phyloP scores from a whole-genome alignment of 2,113 vertebrate species.

The Rutilus rutilus region DNA sequence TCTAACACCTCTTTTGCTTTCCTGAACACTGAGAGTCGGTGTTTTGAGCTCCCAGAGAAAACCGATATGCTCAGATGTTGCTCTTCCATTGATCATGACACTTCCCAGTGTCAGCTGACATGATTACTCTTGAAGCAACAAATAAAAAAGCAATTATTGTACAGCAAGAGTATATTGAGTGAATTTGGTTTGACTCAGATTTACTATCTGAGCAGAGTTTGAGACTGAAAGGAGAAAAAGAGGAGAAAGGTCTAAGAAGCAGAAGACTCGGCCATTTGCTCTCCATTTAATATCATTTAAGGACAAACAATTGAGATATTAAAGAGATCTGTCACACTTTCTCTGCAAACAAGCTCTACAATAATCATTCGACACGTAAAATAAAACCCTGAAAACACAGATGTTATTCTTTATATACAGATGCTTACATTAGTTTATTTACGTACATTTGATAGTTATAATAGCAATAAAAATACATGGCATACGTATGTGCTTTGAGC shows the following conservation, averaged over 20 bases:
- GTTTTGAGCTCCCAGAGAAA: not conserved
- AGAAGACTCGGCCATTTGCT: not conserved
- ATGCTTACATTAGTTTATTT: slow-evolving; percentile 63
- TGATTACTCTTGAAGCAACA: no score
- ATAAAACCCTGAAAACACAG: not conserved
- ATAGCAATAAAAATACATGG: slow-evolving; percentile 62
- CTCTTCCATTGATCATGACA: not conserved
- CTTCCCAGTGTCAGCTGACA: no score
- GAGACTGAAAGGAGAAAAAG: not conserved
- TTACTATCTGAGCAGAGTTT: not conserved
- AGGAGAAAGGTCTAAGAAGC: not conserved
- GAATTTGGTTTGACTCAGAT: not conserved
- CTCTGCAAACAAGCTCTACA: not conserved
- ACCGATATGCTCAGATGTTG: not conserved
- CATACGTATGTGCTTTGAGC: slow-evolving; percentile 73
- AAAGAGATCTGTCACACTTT: not conserved
- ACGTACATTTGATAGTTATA: slow-evolving; percentile 64
- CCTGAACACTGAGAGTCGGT: not conserved
- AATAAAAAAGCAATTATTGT: not conserved
- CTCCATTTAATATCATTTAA: slow-evolving; percentile 4
- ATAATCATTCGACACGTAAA: not conserved
- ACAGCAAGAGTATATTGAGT: not conserved
- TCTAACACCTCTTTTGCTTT: no score
- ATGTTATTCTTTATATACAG: slow-evolving; percentile 28
- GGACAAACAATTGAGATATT: not conserved